Conservation (phyloP, 2,888 invertebrate species). For the Eupithecia exiguata region DNA sequence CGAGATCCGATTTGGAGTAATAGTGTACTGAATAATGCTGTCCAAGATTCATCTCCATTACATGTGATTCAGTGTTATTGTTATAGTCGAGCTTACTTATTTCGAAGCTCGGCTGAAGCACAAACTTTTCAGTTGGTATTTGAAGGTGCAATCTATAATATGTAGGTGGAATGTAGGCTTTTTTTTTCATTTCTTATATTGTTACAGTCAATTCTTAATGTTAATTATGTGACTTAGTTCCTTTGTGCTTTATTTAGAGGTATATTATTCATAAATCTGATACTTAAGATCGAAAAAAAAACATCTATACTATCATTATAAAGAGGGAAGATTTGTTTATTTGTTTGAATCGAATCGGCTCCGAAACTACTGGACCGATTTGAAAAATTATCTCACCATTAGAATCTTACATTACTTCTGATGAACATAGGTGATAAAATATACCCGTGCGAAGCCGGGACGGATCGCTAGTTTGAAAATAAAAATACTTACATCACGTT, state of each 20-base stretch:
- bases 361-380: too few species aligned
- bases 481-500: neutral
- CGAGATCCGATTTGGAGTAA: neutral
- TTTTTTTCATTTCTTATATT: neutral
- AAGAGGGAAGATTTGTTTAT: too few species aligned
- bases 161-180: neutral
- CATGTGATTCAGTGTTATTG: constrained; percentile 55
- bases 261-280: neutral
- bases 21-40: constrained; percentile 43
- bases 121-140: constrained; percentile 12
- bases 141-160: neutral
- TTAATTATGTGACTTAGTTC: neutral
- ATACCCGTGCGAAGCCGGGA: too few species aligned
- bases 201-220: neutral
- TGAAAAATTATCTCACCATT: too few species aligned
- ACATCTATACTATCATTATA: too few species aligned
- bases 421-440: too few species aligned
- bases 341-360: too few species aligned
- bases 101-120: constrained; percentile 37
- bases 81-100: constrained; percentile 41
- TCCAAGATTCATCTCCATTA: constrained; percentile 54
- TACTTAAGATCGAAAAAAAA: too few species aligned
- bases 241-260: neutral
- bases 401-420: too few species aligned
- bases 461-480: too few species aligned